Conservation (phyloP, 2,888 invertebrate genomes). For the Nomada flava region DNA sequence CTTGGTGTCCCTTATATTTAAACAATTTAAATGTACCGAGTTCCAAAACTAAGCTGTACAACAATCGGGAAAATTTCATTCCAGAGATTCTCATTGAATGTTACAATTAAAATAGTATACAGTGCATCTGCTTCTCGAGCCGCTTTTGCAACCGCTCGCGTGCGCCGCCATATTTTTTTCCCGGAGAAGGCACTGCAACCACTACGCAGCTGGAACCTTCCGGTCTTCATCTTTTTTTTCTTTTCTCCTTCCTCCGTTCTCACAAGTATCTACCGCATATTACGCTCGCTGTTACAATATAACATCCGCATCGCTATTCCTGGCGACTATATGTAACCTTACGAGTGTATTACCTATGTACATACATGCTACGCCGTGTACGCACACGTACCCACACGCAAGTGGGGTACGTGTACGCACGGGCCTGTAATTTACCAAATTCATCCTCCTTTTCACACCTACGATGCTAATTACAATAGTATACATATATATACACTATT, state of each 20-base stretch:
- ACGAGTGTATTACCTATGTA: constrained; percentile 68
- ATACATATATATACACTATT: constrained; percentile 58
- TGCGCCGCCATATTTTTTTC: constrained; percentile 11
- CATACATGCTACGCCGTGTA: constrained; percentile 55
- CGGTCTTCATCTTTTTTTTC: constrained; percentile 59
- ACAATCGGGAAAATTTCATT: not conserved
- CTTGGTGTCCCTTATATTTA: not conserved
- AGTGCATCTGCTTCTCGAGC: not conserved
- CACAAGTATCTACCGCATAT: constrained; percentile 79
- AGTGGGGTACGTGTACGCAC: constrained; percentile 2
- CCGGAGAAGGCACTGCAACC: constrained; percentile 70
- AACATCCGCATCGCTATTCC: constrained; percentile 71
- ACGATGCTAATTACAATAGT: constrained; percentile 48
- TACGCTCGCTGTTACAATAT: constrained; percentile 73
- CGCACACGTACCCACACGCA: constrained; percentile 51
- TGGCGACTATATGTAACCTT: constrained; percentile 75
- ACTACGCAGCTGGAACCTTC: constrained; percentile 72
- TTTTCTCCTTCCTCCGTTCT: constrained; percentile 57
- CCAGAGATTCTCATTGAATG: not conserved
- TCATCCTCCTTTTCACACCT: constrained; percentile 69
- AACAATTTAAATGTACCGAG: not conserved
- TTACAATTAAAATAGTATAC: not conserved
- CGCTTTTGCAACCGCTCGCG: constrained; percentile 12
- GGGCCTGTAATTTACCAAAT: constrained; percentile 70
- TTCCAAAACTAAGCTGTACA: not conserved